phyloP scores from a whole-genome alignment of 2,113 vertebrate species.

The Uria lomvia region DNA sequence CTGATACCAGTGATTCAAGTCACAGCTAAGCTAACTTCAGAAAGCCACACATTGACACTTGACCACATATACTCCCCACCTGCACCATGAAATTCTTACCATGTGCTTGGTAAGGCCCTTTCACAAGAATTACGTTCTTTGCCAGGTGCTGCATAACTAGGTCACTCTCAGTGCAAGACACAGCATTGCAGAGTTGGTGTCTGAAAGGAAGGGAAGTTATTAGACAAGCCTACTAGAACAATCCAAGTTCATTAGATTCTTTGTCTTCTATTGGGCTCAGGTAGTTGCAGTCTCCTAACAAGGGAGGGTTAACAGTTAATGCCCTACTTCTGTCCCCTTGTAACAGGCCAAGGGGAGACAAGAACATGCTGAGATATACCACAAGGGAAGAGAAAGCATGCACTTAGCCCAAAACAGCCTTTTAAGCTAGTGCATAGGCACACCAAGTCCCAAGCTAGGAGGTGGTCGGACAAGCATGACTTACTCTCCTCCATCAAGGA shows the following conservation, averaged over 20 bases:
- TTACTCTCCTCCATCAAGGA: constrained; percentile 83
- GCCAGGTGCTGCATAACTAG: constrained; percentile 89
- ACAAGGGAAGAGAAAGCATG: background rate
- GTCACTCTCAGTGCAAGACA: constrained; percentile 76
- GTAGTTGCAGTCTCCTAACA: background rate
- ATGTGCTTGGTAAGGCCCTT: constrained; percentile 82
- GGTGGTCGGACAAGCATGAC: background rate
- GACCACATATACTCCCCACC: background rate
- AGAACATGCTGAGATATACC: background rate
- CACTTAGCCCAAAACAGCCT: background rate
- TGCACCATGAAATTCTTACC: constrained; percentile 66
- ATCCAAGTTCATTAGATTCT: background rate
- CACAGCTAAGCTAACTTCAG: background rate
- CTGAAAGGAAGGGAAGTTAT: constrained; percentile 24
- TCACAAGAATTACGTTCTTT: constrained; percentile 85
- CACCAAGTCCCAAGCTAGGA: background rate
- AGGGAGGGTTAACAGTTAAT: background rate
- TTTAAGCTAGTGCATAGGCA: no score
- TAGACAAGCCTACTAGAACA: background rate
- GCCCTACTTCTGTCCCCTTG: background rate
- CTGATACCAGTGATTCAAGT: background rate
- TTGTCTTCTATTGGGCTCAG: no score
- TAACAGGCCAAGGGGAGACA: background rate
- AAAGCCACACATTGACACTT: background rate
- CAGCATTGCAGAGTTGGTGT: constrained; percentile 80